Evolutionary conservation across 2,797 vertebrate species (phyloP), one percentile per base, ranked within the genome.

Genomic region (Fringilla coelebs): DNA sequence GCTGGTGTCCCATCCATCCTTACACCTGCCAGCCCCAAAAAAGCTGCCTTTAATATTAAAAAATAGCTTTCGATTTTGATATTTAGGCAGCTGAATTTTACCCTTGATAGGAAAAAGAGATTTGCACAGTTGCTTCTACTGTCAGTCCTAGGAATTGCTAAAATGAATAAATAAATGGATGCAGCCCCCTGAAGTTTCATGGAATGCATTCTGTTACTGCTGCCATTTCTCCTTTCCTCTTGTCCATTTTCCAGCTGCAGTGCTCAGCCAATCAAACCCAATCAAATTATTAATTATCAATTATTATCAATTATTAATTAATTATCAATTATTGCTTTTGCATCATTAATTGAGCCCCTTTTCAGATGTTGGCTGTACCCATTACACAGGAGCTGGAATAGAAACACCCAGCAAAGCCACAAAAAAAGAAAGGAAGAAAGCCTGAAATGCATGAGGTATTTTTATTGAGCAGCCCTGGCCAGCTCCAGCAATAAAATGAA

Each of bases 401-500:
- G 40, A 84, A 68, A 63, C 11, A 84, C 5, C 26, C 9, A 68
- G 26, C 1, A 21, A 73, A 90, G 8, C 11, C 3, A 54, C 31
- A 7, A 14, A 6, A 48, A 8, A 36, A 58, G 10, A 40, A 48
- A 40, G 17, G 20, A 46, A 52, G 31, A 7, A 21, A 36, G 13
- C 2, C 49, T 52, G 55, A 85, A 93, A 89, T 55, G 29, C 43
- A 62, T 52, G 40, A 76, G 85, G 21, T 60, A 26, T 41, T 74
- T 78, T 71, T 78, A 78, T 85, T 55, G 65, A 79, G 80, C 38
- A 80, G 10, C 8, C 49, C 52, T 92, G 91, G 31, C 46, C 65
- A 94, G 61, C 41, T 81, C 7, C 41, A 90, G 49, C 58, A 78
- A 55, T 91, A 70, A 88, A 85, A 89, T 67, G 55, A 80, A 94